Base-by-base conservation (phyloP, 2,113 vertebrate species). In the Dasyprocta punctata region DNA sequence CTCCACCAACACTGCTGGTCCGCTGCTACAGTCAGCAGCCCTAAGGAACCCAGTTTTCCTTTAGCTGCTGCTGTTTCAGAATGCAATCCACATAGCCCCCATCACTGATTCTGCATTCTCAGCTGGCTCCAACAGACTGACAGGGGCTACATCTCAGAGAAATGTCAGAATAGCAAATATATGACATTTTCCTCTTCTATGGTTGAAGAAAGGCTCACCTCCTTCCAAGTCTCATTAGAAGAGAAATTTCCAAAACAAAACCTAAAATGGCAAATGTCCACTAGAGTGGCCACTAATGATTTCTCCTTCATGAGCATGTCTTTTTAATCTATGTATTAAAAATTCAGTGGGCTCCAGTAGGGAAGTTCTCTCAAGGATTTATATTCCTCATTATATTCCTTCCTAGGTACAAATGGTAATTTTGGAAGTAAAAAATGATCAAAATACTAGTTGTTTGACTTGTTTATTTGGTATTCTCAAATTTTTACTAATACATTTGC, bases 261-360 rank as follows among this genome's bases (percentile, higher is more conserved):
- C 44, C 44, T 41, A 84, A 75, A 47, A 88, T 54, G 47, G 52
- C 44, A 61, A 95, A 58, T 63, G 81, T 90, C 91, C 69, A 88
- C 85, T 80, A 63, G 56, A 75, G n/a, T 69, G 13, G 22, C n/a
- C 89, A n/a, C 47, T 92, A 89, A 85, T 88, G 20, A 92, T 60
- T 92, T 92, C 67, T 90, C 41, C 58, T n/a, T 61, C 30, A 52
- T 87, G 61, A 94, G 22, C 75, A 81, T 88, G 28, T 26, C 49
- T 89, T 95, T 96, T 94, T 52, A 90, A 94, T 82, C 38, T 28
- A 47, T 11, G 19, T 47, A 85, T 94, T 89, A 86, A 96, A 90
- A 77, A 71, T 86, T 92, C 82, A 96, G 60, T 36, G 83, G 20
- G 5, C 88, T 94, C 20, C 44, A 54, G 1, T 5, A 44, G 33